A percentile compares a stretch with the other conserved stretches of the same genome.
Conservation (phyloP, 2,113 vertebrate genomes). For the Nibea albiflora region DNA sequence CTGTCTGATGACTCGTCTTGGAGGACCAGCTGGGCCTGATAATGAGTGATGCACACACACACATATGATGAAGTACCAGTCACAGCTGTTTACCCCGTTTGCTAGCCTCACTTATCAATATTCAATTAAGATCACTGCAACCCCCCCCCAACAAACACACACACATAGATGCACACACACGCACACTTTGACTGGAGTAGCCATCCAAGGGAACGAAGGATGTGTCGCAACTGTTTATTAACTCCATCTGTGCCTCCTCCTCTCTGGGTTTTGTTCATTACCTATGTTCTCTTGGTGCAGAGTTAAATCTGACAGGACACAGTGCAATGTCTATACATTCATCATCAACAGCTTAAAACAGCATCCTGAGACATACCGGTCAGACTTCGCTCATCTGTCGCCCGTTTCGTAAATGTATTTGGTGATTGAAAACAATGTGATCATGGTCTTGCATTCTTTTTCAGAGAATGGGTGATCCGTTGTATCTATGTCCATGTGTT, state of each 20-base stretch:
- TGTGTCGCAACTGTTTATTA: slow-evolving; percentile 29
- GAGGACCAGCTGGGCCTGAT: slow-evolving; percentile 79
- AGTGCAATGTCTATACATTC: neutral
- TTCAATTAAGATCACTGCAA: slow-evolving; percentile 69
- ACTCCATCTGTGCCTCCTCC: slow-evolving; percentile 27
- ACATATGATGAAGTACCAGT: slow-evolving; percentile 77
- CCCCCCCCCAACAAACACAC: neutral
- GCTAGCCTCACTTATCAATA: slow-evolving; percentile 78
- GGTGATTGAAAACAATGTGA: too few relatives aligned
- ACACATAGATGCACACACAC: slow-evolving; percentile 4
- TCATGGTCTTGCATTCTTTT: too few relatives aligned
- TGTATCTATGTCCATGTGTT: neutral
- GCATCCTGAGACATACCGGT: neutral
- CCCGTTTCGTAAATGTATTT: neutral
- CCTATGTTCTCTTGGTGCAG: neutral
- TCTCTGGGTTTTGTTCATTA: neutral
- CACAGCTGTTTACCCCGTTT: slow-evolving; percentile 75
- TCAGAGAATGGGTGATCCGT: too few relatives aligned
- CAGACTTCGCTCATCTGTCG: neutral
- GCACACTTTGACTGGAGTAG: slow-evolving; percentile 8
- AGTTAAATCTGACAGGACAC: neutral
- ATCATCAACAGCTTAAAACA: neutral
- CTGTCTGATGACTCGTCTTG: slow-evolving; percentile 67
- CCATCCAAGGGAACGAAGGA: slow-evolving; percentile 50
- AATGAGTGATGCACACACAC: slow-evolving; percentile 78